Conservation (phyloP, 35 echinoderm and acorn worm species). For the Strongylocentrotus purpuratus region DNA sequence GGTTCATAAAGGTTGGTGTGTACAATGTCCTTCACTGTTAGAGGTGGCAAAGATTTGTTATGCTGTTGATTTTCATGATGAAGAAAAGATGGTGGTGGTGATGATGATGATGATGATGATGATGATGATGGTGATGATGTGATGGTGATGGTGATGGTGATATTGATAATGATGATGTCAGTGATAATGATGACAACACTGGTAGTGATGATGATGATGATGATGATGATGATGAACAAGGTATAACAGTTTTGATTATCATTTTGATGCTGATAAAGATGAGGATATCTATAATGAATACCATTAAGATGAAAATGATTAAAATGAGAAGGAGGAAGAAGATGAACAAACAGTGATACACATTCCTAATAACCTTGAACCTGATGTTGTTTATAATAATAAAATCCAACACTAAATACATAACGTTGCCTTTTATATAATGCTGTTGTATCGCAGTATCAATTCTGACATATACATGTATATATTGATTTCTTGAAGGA, state of each 20-base stretch:
- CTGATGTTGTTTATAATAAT: background rate
- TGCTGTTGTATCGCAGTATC: background rate
- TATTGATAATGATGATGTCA: background rate
- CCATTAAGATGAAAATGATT: too few species aligned
- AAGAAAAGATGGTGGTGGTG: background rate
- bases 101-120: constrained; percentile 12
- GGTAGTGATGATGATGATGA: background rate
- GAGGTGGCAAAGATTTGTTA: background rate
- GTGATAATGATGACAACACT: background rate
- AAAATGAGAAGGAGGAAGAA: too few species aligned
- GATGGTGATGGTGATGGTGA: background rate
- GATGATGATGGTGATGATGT: too few species aligned
- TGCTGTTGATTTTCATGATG: background rate
- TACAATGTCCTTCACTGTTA: too few species aligned
- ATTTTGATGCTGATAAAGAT: constrained; percentile 4
- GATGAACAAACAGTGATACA: too few species aligned
- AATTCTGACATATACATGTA: background rate
- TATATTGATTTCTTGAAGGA: background rate
- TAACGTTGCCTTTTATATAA: background rate
- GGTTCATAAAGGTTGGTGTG: background rate
- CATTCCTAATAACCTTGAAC: background rate
- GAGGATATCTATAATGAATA: background rate
- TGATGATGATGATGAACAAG: background rate
- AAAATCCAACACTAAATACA: background rate
- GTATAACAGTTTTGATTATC: background rate